Percentiles rank a stretch among this genome's conserved stretches.
Conservation (phyloP, 2,888 invertebrate genomes). For the Halictus quadricinctus region DNA sequence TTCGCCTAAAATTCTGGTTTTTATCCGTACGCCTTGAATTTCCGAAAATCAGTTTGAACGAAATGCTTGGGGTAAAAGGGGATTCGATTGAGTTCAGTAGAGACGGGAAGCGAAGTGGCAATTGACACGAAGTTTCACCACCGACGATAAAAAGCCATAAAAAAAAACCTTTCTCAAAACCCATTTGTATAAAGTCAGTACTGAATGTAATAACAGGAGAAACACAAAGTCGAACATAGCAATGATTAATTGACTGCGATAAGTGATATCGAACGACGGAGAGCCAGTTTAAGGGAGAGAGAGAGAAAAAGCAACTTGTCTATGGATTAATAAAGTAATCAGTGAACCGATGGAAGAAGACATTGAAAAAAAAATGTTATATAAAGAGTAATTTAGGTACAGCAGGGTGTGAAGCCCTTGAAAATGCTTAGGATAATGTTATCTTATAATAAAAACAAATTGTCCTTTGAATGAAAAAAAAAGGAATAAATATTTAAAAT, state of each 20-base stretch:
- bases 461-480: slow-evolving; percentile 81
- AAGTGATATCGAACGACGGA: slow-evolving; percentile 69
- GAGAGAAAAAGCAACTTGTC: slow-evolving; percentile 36
- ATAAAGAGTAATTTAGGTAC: slow-evolving; percentile 82
- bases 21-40: not conserved
- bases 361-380: slow-evolving; percentile 79
- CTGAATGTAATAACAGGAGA: slow-evolving; percentile 65
- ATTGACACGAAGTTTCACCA: slow-evolving; percentile 62
- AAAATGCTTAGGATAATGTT: slow-evolving; percentile 82
- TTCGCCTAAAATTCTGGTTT: slow-evolving; percentile 1
- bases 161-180: slow-evolving; percentile 63
- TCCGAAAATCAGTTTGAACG: slow-evolving; percentile 4
- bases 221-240: slow-evolving; percentile 57
- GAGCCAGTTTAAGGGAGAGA: slow-evolving; percentile 58
- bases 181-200: slow-evolving; percentile 75
- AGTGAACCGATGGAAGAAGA: slow-evolving; percentile 77
- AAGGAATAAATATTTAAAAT: slow-evolving; percentile 83
- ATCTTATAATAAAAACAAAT: slow-evolving; percentile 82
- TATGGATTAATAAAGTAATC: slow-evolving; percentile 72
- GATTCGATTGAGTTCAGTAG: slow-evolving; percentile 27
- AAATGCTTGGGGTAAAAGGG: slow-evolving; percentile 6
- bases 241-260: slow-evolving; percentile 69
- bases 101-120: not conserved
- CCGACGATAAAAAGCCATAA: slow-evolving; percentile 71
- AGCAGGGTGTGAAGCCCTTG: slow-evolving; percentile 77